Conservation (phyloP, 2,888 invertebrate genomes). For the Aricia artaxerxes region DNA sequence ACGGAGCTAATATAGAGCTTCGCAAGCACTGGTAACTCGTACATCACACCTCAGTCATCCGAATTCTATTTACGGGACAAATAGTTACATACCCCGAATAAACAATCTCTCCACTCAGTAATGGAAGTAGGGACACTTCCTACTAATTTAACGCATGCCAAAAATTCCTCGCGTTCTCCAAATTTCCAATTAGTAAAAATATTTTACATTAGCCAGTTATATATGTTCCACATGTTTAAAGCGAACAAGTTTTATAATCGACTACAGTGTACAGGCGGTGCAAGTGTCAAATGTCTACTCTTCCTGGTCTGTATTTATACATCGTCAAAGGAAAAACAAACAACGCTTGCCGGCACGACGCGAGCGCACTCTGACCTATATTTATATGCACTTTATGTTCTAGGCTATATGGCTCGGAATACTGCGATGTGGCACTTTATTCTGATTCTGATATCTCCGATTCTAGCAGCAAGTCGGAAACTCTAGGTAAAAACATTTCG, state of each 20-base stretch:
- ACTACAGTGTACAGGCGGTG: slow-evolving; percentile 38
- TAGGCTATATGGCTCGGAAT: slow-evolving; percentile 37
- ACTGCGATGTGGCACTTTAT: slow-evolving; percentile 11
- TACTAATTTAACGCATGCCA: slow-evolving; percentile 7
- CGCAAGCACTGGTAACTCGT: background rate
- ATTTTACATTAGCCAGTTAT: slow-evolving; percentile 37
- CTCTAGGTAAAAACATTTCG: background rate
- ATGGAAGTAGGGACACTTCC: slow-evolving; percentile 2
- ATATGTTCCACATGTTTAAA: slow-evolving; percentile 29
- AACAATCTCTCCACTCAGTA: background rate
- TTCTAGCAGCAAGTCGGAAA: background rate
- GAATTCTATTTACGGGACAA: background rate
- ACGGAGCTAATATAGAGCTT: no score
- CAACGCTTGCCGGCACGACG: slow-evolving; percentile 60
- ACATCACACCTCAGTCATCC: background rate
- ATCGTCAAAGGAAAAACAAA: slow-evolving; percentile 75
- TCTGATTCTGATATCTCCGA: background rate
- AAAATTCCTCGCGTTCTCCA: slow-evolving; percentile 5
- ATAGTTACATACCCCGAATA: background rate
- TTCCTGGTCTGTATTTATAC: slow-evolving; percentile 76
- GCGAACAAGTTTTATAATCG: slow-evolving; percentile 25
- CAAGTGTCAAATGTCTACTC: slow-evolving; percentile 60
- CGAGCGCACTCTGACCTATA: slow-evolving; percentile 39
- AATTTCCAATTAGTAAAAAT: slow-evolving; percentile 38
- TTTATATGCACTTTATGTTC: slow-evolving; percentile 42